Evolutionary conservation across 2,797 vertebrate genomes (phyloP).

Genomic region (Acanthornis magna): DNA sequence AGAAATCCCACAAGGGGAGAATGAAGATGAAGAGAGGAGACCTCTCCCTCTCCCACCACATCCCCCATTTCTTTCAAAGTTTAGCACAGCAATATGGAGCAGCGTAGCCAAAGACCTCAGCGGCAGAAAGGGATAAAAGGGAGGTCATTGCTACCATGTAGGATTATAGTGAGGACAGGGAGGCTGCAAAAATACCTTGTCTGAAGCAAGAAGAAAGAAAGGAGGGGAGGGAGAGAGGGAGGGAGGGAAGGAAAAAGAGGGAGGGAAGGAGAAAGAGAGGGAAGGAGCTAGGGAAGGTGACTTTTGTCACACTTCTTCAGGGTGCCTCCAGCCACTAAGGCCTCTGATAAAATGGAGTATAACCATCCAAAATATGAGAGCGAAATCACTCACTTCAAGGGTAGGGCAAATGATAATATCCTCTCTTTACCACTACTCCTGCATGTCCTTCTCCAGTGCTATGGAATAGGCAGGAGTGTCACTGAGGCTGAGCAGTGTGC

Average conservation of each 20-base stretch:
- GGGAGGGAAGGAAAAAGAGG: not conserved
- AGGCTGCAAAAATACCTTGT: not conserved
- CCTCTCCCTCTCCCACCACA: not conserved
- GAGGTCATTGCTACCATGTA: not conserved
- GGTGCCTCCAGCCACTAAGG: not conserved
- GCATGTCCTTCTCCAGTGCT: not conserved
- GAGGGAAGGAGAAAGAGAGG: not conserved
- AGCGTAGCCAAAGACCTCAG: not conserved
- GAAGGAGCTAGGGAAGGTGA: too few species aligned
- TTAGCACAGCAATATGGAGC: not conserved
- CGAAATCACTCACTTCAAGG: not conserved
- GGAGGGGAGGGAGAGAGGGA: not conserved
- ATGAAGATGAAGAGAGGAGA: not conserved
- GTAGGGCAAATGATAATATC: not conserved
- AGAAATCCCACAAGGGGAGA: not conserved
- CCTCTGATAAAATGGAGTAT: not conserved
- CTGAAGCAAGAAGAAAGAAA: not conserved
- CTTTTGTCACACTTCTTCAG: not conserved
- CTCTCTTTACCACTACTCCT: not conserved
- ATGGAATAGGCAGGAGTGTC: not conserved
- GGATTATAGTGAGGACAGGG: not conserved
- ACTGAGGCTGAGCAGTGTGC: not conserved
- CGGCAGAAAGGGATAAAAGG: not conserved
- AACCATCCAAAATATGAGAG: not conserved
- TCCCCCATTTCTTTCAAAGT: not conserved